Base-by-base conservation (phyloP, 2,888 invertebrate species). In the Acanthoscelides obtectus region DNA sequence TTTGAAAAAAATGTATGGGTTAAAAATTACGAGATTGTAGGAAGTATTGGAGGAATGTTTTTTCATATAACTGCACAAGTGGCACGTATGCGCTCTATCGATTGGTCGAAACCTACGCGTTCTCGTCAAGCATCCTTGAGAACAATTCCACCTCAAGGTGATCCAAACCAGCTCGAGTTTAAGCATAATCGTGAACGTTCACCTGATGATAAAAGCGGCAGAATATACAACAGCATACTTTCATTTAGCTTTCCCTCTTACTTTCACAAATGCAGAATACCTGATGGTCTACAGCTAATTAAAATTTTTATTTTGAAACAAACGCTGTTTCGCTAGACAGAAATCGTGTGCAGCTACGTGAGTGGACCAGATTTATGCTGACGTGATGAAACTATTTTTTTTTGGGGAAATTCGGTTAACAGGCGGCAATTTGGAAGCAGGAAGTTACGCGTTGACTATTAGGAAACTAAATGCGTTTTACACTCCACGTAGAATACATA, bases 161-260 rank as follows among this genome's bases (percentile, higher is more conserved):
- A 45, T 4, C 17, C 5, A 45, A 45, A 45, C 12, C 1, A 45
- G 45, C 45, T 45, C 45, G 5, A 45, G 45, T 45, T 45, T 45
- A 6, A 45, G 12, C 45, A 17, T 45, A 45, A 45, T 12, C 1
- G 45, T 45, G 12, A 45, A 45, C 45, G 17, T 45, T 45, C 45
- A 45, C 45, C 45, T 45, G 45, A 45, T 45, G 45, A 45, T 45
- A 45, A 45, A 45, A 45, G 45, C 45, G 72, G 69, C 45, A 74
- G 69, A 74, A 71, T 71, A 73, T 71, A 70, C 70, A 73, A 73
- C 69, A 64, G 64, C 71, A 72, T 68, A 79, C 81, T 81, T 81
- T 81, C 81, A 80, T 68, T 69, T 21, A 74, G 79, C 81, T 81
- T 81, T 81, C 81, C 78, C 80, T 79, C 75, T 80, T 79, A 80